Conservation (phyloP, 2,888 invertebrate genomes). For the Mayetiola destructor region DNA sequence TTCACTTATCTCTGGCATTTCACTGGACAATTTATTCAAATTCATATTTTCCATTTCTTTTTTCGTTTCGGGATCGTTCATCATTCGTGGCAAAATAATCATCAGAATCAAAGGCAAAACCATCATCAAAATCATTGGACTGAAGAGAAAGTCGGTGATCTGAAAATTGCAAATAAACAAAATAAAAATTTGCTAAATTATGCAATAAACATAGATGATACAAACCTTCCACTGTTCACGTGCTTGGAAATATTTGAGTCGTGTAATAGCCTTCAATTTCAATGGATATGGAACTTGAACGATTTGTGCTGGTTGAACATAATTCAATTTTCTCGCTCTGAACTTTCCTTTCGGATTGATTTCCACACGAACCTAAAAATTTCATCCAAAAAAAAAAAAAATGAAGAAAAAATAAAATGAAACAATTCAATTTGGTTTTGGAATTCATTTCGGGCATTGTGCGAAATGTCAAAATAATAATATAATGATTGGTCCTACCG, state of each 20-base stretch:
- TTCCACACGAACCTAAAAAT: slow-evolving; percentile 65
- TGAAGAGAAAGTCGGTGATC: slow-evolving; percentile 88
- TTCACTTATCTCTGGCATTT: slow-evolving; percentile 93
- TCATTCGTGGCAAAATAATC: slow-evolving; percentile 87
- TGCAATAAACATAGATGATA: neutral
- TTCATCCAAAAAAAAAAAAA: too few species aligned
- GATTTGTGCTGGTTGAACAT: slow-evolving; percentile 81
- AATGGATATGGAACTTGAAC: slow-evolving; percentile 87
- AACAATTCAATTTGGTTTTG: neutral
- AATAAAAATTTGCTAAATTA: neutral
- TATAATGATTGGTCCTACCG: slow-evolving; percentile 43
- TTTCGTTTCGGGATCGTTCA: slow-evolving; percentile 95
- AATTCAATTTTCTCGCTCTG: slow-evolving; percentile 85
- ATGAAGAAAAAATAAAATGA: neutral
- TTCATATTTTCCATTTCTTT: slow-evolving; percentile 81
- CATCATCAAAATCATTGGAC: slow-evolving; percentile 98
- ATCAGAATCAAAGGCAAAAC: slow-evolving; percentile 78
- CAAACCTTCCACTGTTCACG: slow-evolving; percentile 80
- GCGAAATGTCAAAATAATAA: neutral
- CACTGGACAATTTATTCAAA: slow-evolving; percentile 61
- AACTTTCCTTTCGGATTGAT: slow-evolving; percentile 96
- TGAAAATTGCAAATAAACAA: slow-evolving; percentile 2
- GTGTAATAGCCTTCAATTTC: slow-evolving; percentile 68
- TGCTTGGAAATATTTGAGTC: slow-evolving; percentile 76
- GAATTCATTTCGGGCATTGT: neutral